Evolutionary conservation across 1,140 invertebrate genomes (phyloP).

Genomic region (Aphis gossypii): DNA sequence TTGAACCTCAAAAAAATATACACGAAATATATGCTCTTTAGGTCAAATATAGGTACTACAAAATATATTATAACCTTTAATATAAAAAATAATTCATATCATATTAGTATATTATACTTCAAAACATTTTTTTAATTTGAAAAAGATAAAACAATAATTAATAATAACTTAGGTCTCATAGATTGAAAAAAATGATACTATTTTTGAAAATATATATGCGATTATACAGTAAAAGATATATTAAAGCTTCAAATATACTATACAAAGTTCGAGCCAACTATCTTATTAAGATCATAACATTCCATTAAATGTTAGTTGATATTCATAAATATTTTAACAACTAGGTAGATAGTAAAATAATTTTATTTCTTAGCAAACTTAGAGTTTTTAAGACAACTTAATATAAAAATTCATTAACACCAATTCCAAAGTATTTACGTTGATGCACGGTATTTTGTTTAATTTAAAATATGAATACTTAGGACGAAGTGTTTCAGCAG

Average conservation of each 20-base stretch:
- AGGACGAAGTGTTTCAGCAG: not conserved
- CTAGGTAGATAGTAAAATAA: not conserved
- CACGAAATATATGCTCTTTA: not conserved
- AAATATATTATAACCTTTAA: not conserved
- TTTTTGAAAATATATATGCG: not conserved
- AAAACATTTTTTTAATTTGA: no score
- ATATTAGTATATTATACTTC: no score
- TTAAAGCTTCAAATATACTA: not conserved
- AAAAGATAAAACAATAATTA: no score
- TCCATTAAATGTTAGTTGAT: not conserved
- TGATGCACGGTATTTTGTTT: not conserved
- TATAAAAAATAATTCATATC: not conserved
- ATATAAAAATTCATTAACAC: not conserved
- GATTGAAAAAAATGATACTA: not conserved
- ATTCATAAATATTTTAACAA: not conserved
- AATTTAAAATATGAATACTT: not conserved
- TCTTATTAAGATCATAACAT: not conserved
- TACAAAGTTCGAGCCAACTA: not conserved
- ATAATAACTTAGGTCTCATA: not conserved
- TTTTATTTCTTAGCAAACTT: not conserved
- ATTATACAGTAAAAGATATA: not conserved
- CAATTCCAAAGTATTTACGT: not conserved
- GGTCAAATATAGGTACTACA: not conserved
- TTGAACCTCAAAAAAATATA: not conserved
- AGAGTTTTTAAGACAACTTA: not conserved